Percentiles rank a stretch among this genome's conserved stretches.
Conservation (phyloP, 2,797 vertebrate species). For the Melopsittacus undulatus region DNA sequence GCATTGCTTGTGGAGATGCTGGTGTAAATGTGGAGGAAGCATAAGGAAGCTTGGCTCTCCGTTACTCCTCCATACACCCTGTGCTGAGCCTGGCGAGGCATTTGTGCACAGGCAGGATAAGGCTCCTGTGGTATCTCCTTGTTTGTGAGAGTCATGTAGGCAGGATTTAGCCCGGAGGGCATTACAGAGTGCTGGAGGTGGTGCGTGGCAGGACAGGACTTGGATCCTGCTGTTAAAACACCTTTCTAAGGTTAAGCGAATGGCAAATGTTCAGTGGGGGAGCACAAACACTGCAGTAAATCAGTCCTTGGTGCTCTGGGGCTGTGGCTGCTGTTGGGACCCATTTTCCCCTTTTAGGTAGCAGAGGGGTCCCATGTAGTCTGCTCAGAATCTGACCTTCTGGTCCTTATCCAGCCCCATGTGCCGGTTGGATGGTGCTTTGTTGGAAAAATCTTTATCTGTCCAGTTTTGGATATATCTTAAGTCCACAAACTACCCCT, state of each 20-base stretch:
- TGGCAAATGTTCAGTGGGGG: rapidly evolving
- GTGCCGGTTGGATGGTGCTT: background rate
- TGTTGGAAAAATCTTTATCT: background rate
- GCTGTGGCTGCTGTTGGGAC: background rate
- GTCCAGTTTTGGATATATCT: too few relatives aligned
- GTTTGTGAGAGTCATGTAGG: background rate
- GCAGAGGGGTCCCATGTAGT: rapidly evolving
- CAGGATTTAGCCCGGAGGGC: background rate
- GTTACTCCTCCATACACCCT: background rate
- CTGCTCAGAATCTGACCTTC: background rate
- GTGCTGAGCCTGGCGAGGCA: rapidly evolving
- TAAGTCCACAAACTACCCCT: rapidly evolving
- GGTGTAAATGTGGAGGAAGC: background rate
- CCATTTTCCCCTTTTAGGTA: rapidly evolving
- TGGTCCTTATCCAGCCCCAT: background rate
- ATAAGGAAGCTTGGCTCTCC: background rate
- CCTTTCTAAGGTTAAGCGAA: background rate
- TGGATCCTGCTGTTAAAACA: background rate
- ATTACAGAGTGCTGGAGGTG: rapidly evolving
- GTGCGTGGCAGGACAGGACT: background rate
- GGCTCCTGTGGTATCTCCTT: background rate
- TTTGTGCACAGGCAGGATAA: background rate
- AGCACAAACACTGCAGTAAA: background rate
- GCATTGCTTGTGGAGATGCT: background rate
- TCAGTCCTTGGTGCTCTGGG: background rate